These are phyloP conservation scores for Gymnoscopelus microlampas DNA, from an alignment of 2,797 vertebrate species.

Conservation along the genomic window DNA sequence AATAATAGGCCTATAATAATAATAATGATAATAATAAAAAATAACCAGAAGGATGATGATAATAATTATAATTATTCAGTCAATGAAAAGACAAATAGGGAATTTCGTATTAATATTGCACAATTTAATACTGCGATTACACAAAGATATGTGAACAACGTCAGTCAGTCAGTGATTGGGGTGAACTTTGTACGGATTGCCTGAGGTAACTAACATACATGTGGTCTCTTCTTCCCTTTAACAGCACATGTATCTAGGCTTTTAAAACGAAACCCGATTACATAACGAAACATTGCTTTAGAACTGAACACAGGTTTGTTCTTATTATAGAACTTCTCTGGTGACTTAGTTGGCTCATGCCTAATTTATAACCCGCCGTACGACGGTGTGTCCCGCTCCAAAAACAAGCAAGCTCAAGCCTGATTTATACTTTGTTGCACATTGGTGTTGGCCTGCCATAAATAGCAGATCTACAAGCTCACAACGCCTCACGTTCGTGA, in stretches of 20 bases:
- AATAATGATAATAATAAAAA: constrained; percentile 9
- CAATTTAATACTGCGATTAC: constrained; percentile 81
- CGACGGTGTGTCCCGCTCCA: too few species aligned
- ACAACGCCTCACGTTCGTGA: too few species aligned
- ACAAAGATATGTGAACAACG: constrained; percentile 75
- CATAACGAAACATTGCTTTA: constrained; percentile 67
- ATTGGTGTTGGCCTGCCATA: too few species aligned
- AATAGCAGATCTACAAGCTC: too few species aligned
- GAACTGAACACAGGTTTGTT: constrained; percentile 49
- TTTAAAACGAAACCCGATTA: constrained; percentile 68
- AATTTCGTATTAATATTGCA: constrained; percentile 76
- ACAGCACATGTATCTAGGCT: constrained; percentile 74
- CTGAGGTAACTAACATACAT: constrained; percentile 69
- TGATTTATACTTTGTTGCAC: too few species aligned
- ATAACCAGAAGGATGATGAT: constrained; percentile 6
- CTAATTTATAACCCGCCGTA: background rate
- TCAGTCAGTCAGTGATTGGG: constrained; percentile 53
- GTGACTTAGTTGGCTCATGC: background rate
- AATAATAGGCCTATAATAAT: background rate
- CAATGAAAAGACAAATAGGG: constrained; percentile 68
- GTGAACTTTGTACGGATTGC: constrained; percentile 70
- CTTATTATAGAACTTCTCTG: constrained; percentile 11
- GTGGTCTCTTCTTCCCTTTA: constrained; percentile 59
- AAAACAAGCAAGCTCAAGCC: too few species aligned
- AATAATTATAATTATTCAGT: constrained; percentile 36